These are phyloP conservation scores for Anthonomus grandis DNA, from an alignment of 1,140 invertebrate genomes.

Conservation along the genomic window DNA sequence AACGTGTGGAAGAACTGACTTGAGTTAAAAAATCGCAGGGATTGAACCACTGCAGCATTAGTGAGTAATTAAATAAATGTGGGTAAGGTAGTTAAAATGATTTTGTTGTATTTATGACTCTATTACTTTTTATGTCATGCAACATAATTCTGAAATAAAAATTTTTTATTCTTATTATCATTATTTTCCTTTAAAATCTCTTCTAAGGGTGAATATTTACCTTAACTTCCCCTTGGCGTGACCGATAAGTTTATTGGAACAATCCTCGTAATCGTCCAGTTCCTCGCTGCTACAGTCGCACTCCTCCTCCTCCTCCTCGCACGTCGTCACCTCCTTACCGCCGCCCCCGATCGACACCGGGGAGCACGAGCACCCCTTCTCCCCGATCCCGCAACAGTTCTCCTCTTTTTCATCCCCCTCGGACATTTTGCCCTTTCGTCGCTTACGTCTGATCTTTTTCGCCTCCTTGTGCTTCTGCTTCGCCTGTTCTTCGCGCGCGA, in stretches of 20 bases:
- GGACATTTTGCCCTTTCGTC: conserved; percentile 61
- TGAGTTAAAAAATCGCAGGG: too few relatives aligned
- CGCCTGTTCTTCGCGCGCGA: conserved; percentile 76
- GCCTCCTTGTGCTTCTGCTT: conserved; percentile 81
- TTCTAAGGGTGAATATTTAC: too few relatives aligned
- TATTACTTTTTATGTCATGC: too few relatives aligned
- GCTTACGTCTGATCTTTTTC: conserved; percentile 79
- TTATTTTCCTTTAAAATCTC: too few relatives aligned
- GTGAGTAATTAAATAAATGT: too few relatives aligned
- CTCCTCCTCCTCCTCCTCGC: conserved; percentile 10
- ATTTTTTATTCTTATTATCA: too few relatives aligned
- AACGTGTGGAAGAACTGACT: too few relatives aligned
- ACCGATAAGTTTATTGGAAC: conserved; percentile 19
- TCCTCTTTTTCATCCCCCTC: conserved; percentile 38
- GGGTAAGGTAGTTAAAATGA: too few relatives aligned
- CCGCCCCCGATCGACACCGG: conserved; percentile 6
- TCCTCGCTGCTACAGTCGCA: conserved; percentile 22
- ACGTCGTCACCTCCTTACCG: not conserved
- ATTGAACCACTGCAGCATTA: too few relatives aligned
- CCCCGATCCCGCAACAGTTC: conserved; percentile 37
- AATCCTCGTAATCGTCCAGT: conserved; percentile 28
- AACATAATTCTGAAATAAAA: too few relatives aligned
- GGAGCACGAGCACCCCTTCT: conserved; percentile 38
- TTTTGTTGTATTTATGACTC: too few relatives aligned
- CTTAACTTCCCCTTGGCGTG: conserved; percentile 16